Evolutionary conservation across 2,113 vertebrate species (phyloP), one percentile per base, ranked within the genome.

Genomic region (Oncorhynchus masou): DNA sequence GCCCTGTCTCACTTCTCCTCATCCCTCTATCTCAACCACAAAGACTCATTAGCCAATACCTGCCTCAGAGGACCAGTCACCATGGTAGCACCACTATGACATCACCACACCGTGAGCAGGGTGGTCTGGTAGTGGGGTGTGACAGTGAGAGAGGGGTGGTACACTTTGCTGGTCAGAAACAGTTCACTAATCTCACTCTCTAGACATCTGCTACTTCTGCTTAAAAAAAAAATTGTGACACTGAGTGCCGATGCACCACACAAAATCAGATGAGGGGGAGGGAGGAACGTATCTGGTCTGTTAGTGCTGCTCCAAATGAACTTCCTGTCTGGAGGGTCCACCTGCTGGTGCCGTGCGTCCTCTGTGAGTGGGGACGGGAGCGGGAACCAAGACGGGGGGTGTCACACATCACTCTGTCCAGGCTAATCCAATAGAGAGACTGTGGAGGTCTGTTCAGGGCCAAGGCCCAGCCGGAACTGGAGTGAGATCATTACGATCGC

Each of bases 11-110:
- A 78, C 71, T 57, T 73, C 73, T 34, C 80, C 69, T 79, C 75
- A 16, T 7, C 5, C 62, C 73, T 0, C 5, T 64, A 84, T 65
- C 80, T 45, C 19, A 75, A 73, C 64, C 16, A 86, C 79, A 78
- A 78, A 83, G 81, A 68, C 70, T 77, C 48, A 73, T 71, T 34
- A 69, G 78, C 64, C 76, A 68, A 85, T 81, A 70, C 76, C 70
- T 76, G 80, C 54, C 70, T 11, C 49, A 19, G 6, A 2, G n/a
- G 68, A 71, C n/a, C 22, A 74, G 83, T 82, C 69, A 0, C 64
- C 81, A 78, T 77, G 70, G 73, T 20, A 45, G 57, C 71, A 72
- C 74, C 79, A 74, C 0, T 1, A 57, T 72, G 68, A 69, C 29
- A 22, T 29, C 19, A 22, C 8, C 11, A 34, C 9, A 45, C 15